These are phyloP conservation scores for Ptychoptera contaminata DNA, from an alignment of 2,888 invertebrate genomes.

Conservation along the genomic window DNA sequence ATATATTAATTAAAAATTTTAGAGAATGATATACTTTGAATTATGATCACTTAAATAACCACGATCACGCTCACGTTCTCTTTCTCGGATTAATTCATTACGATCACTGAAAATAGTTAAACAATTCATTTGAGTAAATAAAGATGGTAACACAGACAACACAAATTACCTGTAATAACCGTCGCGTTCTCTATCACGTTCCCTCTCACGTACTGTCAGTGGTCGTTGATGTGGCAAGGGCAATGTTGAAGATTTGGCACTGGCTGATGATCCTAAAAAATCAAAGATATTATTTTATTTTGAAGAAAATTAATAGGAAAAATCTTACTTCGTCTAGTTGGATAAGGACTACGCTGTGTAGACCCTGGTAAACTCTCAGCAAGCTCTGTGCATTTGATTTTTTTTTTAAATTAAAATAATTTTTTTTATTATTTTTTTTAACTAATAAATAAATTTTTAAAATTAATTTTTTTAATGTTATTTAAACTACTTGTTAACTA, in stretches of 20 bases:
- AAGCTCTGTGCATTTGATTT: constrained; percentile 44
- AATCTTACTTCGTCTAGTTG: constrained; percentile 68
- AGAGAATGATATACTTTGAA: constrained; percentile 37
- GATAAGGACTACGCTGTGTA: constrained; percentile 74
- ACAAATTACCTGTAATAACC: constrained; percentile 49
- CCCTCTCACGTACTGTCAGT: constrained; percentile 38
- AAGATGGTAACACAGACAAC: not conserved
- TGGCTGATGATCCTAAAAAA: constrained; percentile 37
- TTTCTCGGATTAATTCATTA: constrained; percentile 62
- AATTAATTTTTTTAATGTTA: constrained; percentile 7
- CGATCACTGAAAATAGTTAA: constrained; percentile 43
- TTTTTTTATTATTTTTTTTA: too few relatives aligned
- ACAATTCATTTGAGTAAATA: constrained; percentile 1
- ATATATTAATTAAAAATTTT: not conserved
- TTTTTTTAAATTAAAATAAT: not conserved
- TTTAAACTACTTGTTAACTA: constrained; percentile 6
- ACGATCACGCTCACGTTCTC: constrained; percentile 58
- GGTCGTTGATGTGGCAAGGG: constrained; percentile 61
- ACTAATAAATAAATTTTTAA: constrained; percentile 5
- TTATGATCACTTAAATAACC: constrained; percentile 68
- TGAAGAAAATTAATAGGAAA: constrained; percentile 9
- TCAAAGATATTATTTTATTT: not conserved
- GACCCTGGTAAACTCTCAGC: constrained; percentile 74
- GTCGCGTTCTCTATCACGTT: constrained; percentile 52
- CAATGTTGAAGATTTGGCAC: constrained; percentile 69